Evolutionary conservation across 2,888 invertebrate genomes (phyloP), one percentile per base, ranked within the genome.

Genomic region (Cephus pygmeus): DNA sequence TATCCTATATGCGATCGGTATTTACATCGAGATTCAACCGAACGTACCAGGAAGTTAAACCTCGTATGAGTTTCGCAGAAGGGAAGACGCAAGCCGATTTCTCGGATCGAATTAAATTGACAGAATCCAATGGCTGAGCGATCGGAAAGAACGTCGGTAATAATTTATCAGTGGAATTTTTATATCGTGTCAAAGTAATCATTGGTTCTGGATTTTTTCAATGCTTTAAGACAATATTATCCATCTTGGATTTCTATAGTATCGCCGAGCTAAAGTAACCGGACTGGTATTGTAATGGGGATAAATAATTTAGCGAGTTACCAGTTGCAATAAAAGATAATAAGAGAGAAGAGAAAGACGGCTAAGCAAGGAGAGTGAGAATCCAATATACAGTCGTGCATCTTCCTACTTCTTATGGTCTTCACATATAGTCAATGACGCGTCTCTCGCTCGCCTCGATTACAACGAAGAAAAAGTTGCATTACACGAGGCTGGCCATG

Each of bases 391-490:
- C 40, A 40, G 40, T 84, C 84, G 84, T 84, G 82, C 83, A 86
- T 87, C 85, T 86, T 85, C 83, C 84, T 73, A 84, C 80, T 88
- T 89, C 87, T 88, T 89, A 86, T 82, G 81, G 79, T 82, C 84
- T 85, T 88, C 88, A 84, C 87, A 87, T 89, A 87, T 88, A 88
- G 88, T 83, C 88, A 84, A 81, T 82, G 88, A 87, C 88, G 89
- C 84, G 85, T 86, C 78, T 80, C 78, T 79, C 78, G 78, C 82
- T 80, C 79, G 79, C 81, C 82, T 85, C 89, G 89, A 90, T 90
- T 90, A 90, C 90, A 90, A 89, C 84, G 85, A 80, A 80, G 87
- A 90, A 90, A 89, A 90, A 90, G 87, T 85, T 83, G 87, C 88
- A 88, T 89, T 89, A 90, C 90, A 90, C 86, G 88, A 83, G 87